Evolutionary conservation across 2,888 invertebrate species (phyloP).

Genomic region (Drosophila eohydei): DNA sequence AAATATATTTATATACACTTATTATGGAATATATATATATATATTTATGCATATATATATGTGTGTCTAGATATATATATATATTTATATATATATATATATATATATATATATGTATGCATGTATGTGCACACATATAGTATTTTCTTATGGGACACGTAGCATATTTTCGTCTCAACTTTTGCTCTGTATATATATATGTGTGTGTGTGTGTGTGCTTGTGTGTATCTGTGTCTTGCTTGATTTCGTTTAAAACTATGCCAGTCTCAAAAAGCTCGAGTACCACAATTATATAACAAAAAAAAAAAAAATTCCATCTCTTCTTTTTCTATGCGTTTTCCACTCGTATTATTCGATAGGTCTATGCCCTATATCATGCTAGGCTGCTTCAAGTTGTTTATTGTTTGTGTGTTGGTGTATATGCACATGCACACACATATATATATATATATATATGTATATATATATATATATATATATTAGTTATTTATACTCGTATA

Average conservation of each 20-base stretch:
- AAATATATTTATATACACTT: conserved; percentile 44
- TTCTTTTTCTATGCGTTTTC: neutral
- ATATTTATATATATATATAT: conserved; percentile 32
- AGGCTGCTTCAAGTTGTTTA: conserved; percentile 11
- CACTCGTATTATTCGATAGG: conserved; percentile 10
- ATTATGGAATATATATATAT: conserved; percentile 23
- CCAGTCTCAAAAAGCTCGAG: conserved; percentile 86
- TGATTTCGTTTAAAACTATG: conserved; percentile 83
- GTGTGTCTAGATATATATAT: conserved; percentile 1
- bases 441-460: conserved; percentile 19
- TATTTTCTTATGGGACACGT: conserved; percentile 33
- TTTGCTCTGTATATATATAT: conserved; percentile 19
- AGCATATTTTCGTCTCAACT: conserved; percentile 22
- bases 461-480: conserved; percentile 18
- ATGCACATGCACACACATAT: conserved; percentile 15
- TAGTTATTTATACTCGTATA: conserved; percentile 14
- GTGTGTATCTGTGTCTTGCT: conserved; percentile 22
- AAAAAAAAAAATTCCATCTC: conserved; percentile 29
- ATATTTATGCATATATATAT: conserved; percentile 8
- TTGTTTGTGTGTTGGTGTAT: conserved; percentile 24
- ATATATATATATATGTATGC: conserved; percentile 23
- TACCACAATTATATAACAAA: conserved; percentile 72
- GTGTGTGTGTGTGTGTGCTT: conserved; percentile 23
- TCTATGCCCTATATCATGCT: conserved; percentile 20
- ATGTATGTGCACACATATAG: conserved; percentile 13